Evolutionary conservation across 2,113 vertebrate genomes (phyloP), one percentile per base, ranked within the genome.

Genomic region (Cebidichthys violaceus): DNA sequence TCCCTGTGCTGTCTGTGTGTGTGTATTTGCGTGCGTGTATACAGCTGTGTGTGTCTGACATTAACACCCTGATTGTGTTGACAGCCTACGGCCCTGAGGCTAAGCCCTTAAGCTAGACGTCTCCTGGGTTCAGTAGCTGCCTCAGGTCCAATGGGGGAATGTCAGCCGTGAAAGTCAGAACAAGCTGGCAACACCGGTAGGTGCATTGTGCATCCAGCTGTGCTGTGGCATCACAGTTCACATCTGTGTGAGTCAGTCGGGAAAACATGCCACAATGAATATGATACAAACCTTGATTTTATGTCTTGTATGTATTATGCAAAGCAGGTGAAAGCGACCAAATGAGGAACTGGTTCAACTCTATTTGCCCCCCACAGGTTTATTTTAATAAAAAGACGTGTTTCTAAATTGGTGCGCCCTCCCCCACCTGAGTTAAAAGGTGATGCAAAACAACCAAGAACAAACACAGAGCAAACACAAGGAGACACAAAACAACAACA

Each of bases 1-100:
- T 61, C 15, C 20, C 52, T 55, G 55, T 62, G 72, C 73, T 77
- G 75, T 60, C 39, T 70, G 68, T 72, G 45, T 45, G 20, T 31
- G 29, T 31, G 29, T 31, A 3, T 31, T 2, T n/a, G 47, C 59
- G 9, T 52, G 39, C 29, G n/a, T 71, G 59, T 75, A 27, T 57
- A 57, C 35, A 70, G 57, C 62, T 59, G 22, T 77, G 82, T 77
- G 82, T 82, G 82, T 89, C 65, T 94, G 79, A 87, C 86, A 82
- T 91, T 86, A 89, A 84, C 83, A 83, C 71, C 20, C 20, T 81
- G 80, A 88, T 82, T 83, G 78, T 75, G 83, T 70, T 79, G 89
- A 87, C 86, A 89, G 80, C 82, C 75, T 72, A 47, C 66, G 76
- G 76, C 81, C 79, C 50, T 9, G 57, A 88, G 73, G 76, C 70